Evolutionary conservation across 2,113 vertebrate species (phyloP).

Genomic region (Passer domesticus): DNA sequence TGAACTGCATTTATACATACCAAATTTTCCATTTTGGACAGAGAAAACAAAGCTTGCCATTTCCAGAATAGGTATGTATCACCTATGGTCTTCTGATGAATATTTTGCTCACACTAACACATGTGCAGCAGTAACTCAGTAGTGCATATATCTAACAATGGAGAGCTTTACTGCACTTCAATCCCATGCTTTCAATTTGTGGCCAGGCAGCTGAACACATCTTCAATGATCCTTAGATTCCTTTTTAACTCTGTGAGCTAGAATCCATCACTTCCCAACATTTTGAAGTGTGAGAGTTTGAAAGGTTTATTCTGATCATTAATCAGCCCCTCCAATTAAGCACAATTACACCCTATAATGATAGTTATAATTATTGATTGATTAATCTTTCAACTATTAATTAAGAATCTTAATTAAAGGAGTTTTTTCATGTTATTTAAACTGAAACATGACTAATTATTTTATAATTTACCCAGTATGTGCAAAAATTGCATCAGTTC

Average conservation of each 20-base stretch:
- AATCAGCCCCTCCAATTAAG: slow-evolving; percentile 78
- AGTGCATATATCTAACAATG: not conserved
- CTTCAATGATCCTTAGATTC: slow-evolving; percentile 26
- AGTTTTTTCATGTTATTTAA: slow-evolving; percentile 74
- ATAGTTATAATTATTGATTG: slow-evolving; percentile 81
- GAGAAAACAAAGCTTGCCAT: not conserved
- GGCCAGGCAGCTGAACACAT: not conserved
- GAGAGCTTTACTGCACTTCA: slow-evolving; percentile 9
- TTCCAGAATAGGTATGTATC: not conserved
- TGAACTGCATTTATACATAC: fast-evolving
- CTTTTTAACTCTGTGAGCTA: slow-evolving; percentile 33
- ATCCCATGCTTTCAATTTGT: not conserved
- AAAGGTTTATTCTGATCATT: slow-evolving; percentile 77
- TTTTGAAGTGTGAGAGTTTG: slow-evolving; percentile 65
- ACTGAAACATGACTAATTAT: slow-evolving; percentile 76
- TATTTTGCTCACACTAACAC: not conserved
- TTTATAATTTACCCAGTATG: slow-evolving; percentile 71
- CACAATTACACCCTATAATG: slow-evolving; percentile 78
- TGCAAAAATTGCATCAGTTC: slow-evolving; percentile 41
- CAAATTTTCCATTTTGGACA: not conserved
- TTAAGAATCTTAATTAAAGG: slow-evolving; percentile 77
- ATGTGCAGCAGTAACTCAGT: not conserved
- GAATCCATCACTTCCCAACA: slow-evolving; percentile 70
- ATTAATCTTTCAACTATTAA: slow-evolving; percentile 82
- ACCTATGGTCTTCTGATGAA: not conserved